These are phyloP conservation scores for Murina feae DNA, from an alignment of 2,113 vertebrate genomes.

Conservation along the genomic window DNA sequence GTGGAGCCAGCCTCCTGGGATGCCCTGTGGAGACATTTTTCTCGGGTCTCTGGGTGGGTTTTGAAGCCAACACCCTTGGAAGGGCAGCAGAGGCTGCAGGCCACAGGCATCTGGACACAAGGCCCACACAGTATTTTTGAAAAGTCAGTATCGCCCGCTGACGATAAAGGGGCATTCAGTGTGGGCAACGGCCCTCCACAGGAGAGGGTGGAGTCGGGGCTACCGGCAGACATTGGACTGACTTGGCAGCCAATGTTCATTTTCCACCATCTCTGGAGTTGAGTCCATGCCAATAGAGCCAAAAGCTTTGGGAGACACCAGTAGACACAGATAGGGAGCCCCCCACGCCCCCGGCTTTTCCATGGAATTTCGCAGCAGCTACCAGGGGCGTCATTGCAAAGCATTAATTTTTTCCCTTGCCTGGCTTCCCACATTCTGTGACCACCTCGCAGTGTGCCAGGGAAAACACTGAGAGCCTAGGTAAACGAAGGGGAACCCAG, in stretches of 20 bases:
- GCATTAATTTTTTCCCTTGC: conserved; percentile 70
- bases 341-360: conserved; percentile 47
- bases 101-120: conserved; percentile 70
- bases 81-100: conserved; percentile 40
- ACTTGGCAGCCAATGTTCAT: conserved; percentile 49
- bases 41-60: conserved; percentile 53
- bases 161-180: conserved; percentile 73
- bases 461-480: conserved; percentile 72
- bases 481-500: conserved; percentile 73
- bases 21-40: conserved; percentile 54
- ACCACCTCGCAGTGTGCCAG: conserved; percentile 63
- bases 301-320: conserved; percentile 35
- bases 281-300: conserved; percentile 37
- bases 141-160: conserved; percentile 45
- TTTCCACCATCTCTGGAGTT: conserved; percentile 56
- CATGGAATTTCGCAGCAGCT: conserved; percentile 60
- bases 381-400: conserved; percentile 46
- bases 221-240: neutral
- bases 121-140: conserved; percentile 56
- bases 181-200: neutral
- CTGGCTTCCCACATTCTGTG: conserved; percentile 74
- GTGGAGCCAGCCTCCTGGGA: neutral
- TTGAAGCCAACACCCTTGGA: conserved; percentile 59
- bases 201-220: conserved; percentile 48
- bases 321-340: conserved; percentile 42